phyloP scores from a whole-genome alignment of 1,140 invertebrate genomes.

The Tribolium madens region DNA sequence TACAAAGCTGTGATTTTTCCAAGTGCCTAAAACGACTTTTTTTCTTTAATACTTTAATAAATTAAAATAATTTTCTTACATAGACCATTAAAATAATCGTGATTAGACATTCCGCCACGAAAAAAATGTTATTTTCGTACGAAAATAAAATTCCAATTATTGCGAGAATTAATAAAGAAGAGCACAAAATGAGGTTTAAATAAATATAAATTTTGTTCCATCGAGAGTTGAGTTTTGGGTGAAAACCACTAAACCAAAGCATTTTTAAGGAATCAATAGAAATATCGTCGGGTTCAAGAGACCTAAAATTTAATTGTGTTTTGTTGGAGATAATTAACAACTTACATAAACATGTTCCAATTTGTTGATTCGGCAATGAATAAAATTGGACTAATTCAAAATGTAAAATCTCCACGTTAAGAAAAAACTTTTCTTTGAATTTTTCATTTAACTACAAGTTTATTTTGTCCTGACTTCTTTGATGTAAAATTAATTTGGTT shows the following conservation, averaged over 20 bases:
- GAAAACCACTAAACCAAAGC: background rate
- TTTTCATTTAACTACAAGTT: background rate
- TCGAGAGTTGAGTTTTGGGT: background rate
- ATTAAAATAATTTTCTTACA: background rate
- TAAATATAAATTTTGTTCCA: background rate
- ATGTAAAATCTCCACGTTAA: background rate
- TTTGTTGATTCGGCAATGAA: background rate
- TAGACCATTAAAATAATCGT: background rate
- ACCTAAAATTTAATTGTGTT: background rate
- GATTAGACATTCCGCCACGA: background rate
- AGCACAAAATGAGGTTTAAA: background rate
- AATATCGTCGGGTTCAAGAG: background rate
- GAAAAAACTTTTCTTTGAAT: background rate
- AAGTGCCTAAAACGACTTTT: background rate
- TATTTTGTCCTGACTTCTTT: background rate
- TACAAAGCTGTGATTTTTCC: background rate
- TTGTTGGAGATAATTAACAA: background rate
- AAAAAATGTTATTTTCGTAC: background rate
- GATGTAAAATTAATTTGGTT: slow-evolving; percentile 17
- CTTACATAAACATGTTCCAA: background rate
- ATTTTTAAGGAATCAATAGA: background rate
- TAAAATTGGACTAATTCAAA: background rate
- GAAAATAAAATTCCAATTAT: background rate
- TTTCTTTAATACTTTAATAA: background rate
- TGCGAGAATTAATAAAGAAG: background rate